A percentile compares a stretch with the other conserved stretches of the same genome.
These are phyloP conservation scores for Pandion haliaetus DNA, from an alignment of 2,113 vertebrate genomes.

Conservation along the genomic window DNA sequence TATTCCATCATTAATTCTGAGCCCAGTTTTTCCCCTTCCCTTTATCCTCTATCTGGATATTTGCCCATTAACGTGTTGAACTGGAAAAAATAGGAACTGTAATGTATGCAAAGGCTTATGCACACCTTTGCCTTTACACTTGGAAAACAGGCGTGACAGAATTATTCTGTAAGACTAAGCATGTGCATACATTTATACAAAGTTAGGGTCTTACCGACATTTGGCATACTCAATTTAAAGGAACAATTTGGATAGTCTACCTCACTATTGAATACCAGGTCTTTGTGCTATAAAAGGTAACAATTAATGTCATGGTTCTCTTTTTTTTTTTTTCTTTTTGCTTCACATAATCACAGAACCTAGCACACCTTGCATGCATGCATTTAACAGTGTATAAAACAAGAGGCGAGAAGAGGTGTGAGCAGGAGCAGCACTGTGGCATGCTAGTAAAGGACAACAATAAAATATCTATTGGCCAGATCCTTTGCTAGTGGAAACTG, in stretches of 20 bases:
- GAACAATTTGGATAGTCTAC: neutral
- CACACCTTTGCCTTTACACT: neutral
- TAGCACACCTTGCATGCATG: neutral
- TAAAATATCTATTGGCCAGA: slow-evolving; percentile 14
- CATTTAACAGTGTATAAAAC: neutral
- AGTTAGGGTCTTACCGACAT: neutral
- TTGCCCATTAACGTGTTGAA: neutral
- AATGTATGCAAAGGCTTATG: neutral
- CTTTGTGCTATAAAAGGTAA: neutral
- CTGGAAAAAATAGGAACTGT: neutral
- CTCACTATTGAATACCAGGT: neutral
- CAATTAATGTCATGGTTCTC: neutral
- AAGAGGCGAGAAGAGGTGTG: neutral
- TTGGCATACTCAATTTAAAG: neutral
- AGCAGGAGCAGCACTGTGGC: slow-evolving; percentile 78
- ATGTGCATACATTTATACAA: fast-evolving
- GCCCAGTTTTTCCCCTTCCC: neutral
- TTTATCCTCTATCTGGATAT: neutral
- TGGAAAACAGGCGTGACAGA: neutral
- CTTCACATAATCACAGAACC: neutral
- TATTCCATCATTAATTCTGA: neutral
- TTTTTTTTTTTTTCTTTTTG: neutral
- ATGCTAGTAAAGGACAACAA: slow-evolving; percentile 65
- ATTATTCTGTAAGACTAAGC: neutral
- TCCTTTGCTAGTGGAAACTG: neutral